Evolutionary conservation across 2,113 vertebrate genomes (phyloP), one percentile per base, ranked within the genome.

Genomic region (Cacatua alba): DNA sequence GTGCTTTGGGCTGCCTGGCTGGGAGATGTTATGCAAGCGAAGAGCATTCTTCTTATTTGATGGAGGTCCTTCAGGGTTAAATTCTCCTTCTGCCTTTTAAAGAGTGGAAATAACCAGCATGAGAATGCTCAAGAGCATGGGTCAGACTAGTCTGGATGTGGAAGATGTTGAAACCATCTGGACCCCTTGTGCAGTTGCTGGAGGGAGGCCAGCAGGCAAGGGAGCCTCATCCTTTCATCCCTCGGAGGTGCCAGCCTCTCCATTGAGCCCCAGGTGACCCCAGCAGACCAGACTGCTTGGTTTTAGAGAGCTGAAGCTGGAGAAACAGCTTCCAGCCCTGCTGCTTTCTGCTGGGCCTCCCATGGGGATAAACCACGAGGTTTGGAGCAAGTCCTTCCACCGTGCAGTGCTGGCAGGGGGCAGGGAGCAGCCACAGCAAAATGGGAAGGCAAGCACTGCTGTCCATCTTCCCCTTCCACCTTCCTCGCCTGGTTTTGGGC

Each of bases 1-100:
- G 86, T 48, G 67, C 80, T 86, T 41, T 5, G 24, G 33, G 71
- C 72, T 68, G 82, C 91, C 77, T 20, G 86, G 43, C 57, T 28
- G 23, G 85, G 74, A 89, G 85, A 48, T 4, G 63, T 92, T 82
- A 64, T 0, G 39, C 62, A 82, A 87, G 70, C 3, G 43, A 62
- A 68, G 82, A 76, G 48, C 67, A 5, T 87, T n/a, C 68, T 55
- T 69, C 83, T 26, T 17, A 9, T 37, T 25, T 85, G 53, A 24
- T 63, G 64, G 71, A 88, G 91, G 64, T 88, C 82, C 79, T 96
- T 90, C 67, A 83, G 95, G 92, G 94, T 94, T 94, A 95, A 95
- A 80, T 57, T 62, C 75, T 80, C 77, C 67, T 92, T 39, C 87
- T 94, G 90, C 75, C 62, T 90, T 90, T 92, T 63, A 11, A 92